A percentile compares a stretch with the other conserved stretches of the same genome.
These are phyloP conservation scores for Anguilla japonica DNA, from an alignment of 2,113 vertebrate genomes.

Conservation along the genomic window DNA sequence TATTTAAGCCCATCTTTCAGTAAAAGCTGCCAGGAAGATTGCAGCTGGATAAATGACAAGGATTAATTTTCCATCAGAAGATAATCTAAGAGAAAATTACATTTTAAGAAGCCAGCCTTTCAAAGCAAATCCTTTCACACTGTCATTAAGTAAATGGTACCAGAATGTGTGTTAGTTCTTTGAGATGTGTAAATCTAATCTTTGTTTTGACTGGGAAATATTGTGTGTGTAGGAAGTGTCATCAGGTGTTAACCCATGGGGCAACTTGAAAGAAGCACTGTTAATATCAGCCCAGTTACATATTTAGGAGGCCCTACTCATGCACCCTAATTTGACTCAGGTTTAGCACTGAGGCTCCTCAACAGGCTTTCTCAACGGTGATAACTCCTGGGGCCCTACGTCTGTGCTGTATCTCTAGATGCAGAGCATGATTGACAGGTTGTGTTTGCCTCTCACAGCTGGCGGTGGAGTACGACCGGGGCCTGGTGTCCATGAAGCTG, in stretches of 20 bases:
- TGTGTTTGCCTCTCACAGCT: slow-evolving; percentile 67
- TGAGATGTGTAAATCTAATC: not conserved
- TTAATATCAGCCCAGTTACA: no score
- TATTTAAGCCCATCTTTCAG: not conserved
- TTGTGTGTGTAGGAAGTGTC: not conserved
- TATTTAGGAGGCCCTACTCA: no score
- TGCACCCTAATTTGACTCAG: no score
- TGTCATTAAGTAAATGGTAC: not conserved
- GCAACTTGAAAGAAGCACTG: no score
- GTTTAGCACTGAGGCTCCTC: no score
- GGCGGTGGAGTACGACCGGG: slow-evolving; percentile 85
- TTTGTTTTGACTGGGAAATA: not conserved
- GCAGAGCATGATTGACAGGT: not conserved
- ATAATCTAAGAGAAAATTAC: slow-evolving; percentile 10
- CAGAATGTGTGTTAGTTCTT: not conserved
- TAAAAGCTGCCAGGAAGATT: not conserved
- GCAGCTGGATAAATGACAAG: not conserved
- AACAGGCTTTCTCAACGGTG: no score
- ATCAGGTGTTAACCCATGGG: not conserved
- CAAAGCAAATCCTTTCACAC: slow-evolving; percentile 1
- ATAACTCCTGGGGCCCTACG: no score
- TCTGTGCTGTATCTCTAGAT: no score
- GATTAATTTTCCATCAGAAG: not conserved
- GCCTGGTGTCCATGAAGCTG: slow-evolving; percentile 85
- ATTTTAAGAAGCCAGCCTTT: not conserved